Evolutionary conservation across 2,888 invertebrate genomes (phyloP), one percentile per base, ranked within the genome.

Genomic region (Pecten maximus): DNA sequence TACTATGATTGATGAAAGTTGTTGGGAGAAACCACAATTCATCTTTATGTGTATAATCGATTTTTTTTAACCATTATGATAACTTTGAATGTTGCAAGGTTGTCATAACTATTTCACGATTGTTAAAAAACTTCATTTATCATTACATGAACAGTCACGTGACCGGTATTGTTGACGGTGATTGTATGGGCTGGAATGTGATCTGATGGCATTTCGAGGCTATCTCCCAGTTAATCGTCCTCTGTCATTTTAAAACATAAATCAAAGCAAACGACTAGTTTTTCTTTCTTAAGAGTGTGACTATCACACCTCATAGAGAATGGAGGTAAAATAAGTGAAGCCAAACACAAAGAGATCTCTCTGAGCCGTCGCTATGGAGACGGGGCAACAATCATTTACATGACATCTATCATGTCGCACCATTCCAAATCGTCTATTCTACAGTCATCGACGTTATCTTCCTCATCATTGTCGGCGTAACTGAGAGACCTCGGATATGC

Each of bases 381-480:
- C 28, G 23, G 35, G 28, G 10, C 74, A 74, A 74, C 74, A 74
- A 74, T 74, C 0, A 74, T 74, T 28, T 74, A 74, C 74, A 74
- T 74, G 74, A 74, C 74, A 74, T 74, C 74, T 35, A 74, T 74
- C 74, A 74, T 74, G 74, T 74, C 74, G n/a, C n/a, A 74, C 28
- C 28, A 74, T 35, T 28, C 74, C 12, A 0, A 15, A 3, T 74
- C 12, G 35, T 74, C 74, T 74, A 74, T 74, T 74, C 74, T 74
- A 10, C 28, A 35, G 35, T 74, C 35, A 35, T 74, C 74, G 74
- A 6, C 74, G 19, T 74, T 74, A 28, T 74, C 74, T 28, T 74
- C 74, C 28, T 74, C 74, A 10, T 74, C 74, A 54, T 54, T 74
- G 35, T 74, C 35, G 19, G 12, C 23, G 35, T 74, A 74, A 74